Base-by-base conservation (phyloP, 2,113 vertebrate genomes). In the Budorcas taxicolor region DNA sequence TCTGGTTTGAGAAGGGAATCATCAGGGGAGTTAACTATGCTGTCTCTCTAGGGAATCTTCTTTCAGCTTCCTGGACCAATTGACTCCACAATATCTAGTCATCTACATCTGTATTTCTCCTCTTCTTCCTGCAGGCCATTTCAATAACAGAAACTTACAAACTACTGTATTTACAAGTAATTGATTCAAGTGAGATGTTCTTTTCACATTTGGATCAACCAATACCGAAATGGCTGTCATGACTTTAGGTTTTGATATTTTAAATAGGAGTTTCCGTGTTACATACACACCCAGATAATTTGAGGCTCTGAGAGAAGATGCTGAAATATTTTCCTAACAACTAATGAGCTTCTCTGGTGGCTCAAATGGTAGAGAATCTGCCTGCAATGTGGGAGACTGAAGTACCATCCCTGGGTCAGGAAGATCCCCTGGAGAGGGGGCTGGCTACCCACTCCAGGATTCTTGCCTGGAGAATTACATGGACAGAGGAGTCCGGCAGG, bases 281-380 rank as follows among this genome's bases (percentile, higher is more conserved):
- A 53, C 7, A 43, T 47, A 86, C 7, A 40, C 96, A 97, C 40
- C 27, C 90, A 98, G 95, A 98, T 98, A 98, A 98, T 98, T 98
- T 97, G 86, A 95, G 95, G 64, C 87, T 62, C 94, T 52, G 94
- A 97, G 76, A 98, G 64, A 74, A 92, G 94, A 98, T 97, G 67
- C 58, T 91, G 96, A 98, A 98, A 97, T 16, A 27, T 96, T 98
- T 96, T 97, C 90, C 93, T 95, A 98, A 97, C 87, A 97, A 87
- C 81, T 43, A 16, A 87, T 98, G 95, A 97, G 94, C 71, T 25
- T 43, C 12, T 3, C 36, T 76, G 21, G 11, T 25, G 36, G 71
- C 71, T 25, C 71, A 74, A 43, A 43, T 7, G 5, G 71, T 74
- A 74, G 12, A 43, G 36, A 43, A 76, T 76, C 36, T 76, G 21